Evolutionary conservation across 2,797 vertebrate genomes (phyloP), one percentile per base, ranked within the genome.

Genomic region (Platalea minor): DNA sequence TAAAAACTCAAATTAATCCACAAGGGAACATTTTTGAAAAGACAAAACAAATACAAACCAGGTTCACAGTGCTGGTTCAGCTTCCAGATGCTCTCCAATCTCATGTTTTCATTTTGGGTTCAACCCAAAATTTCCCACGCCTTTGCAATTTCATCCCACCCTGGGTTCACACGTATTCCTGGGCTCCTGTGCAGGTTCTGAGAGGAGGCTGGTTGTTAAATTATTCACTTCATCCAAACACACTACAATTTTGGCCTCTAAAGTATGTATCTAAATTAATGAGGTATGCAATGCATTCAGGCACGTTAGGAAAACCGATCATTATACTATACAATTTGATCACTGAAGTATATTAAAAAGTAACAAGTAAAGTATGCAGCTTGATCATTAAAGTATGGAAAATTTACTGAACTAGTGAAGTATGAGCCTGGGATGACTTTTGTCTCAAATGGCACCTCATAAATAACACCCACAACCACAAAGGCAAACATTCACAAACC

Each of bases 311-410:
- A 96, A 96, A 86, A 82, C 81, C 84, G 85, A 96, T 96, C 93
- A 88, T 96, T 95, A 94, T 0, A 2, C 93, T 73, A 64, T 88
- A 96, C 93, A 97, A 87, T 84, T 77, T 96, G 86, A 95, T 96
- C 89, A 91, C 89, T 93, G 96, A 96, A 91, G 84, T 97, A 96
- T 96, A 96, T 96, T 94, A 95, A 96, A 96, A 96, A 93, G 80
- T 94, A 96, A 93, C 94, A 89, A 95, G 92, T 89, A 87, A 96
- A 96, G 72, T 91, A 94, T 96, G 94, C 83, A 94, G 83, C 85
- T 93, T 93, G 94, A 94, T 97, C 93, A 91, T 96, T 96, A 95
- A 95, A 92, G 93, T 87, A 89, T 67, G 93, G 95, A 96, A 96
- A 97, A 96, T 94, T 92, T 96, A 96, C 84, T 96, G 94, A 95